Evolutionary conservation across 1,140 invertebrate genomes (phyloP).

Genomic region (Cherax quadricarinatus): DNA sequence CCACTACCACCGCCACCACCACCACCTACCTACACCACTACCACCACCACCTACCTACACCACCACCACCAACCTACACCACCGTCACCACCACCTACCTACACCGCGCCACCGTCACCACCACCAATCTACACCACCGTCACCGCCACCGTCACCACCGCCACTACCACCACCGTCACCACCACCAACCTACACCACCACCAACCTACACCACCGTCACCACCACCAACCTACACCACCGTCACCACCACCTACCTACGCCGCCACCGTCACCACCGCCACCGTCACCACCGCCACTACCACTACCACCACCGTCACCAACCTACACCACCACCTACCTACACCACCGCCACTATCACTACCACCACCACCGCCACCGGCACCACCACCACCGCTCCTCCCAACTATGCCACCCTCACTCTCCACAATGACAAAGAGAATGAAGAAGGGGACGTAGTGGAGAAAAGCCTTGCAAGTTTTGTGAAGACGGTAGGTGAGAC

Average conservation of each 20-base stretch:
- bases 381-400: not conserved
- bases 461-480: slow-evolving; percentile 1
- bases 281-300: not conserved
- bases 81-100: too few species aligned
- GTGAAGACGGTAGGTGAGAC: not conserved
- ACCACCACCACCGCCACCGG: not conserved
- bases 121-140: not conserved
- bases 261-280: not conserved
- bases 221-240: not conserved
- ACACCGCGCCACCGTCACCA: not conserved
- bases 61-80: not conserved
- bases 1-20: not conserved
- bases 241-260: not conserved
- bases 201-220: not conserved
- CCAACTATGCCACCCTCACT: not conserved
- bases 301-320: not conserved
- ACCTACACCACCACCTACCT: not conserved
- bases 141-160: not conserved
- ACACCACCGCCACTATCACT: not conserved
- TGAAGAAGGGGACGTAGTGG: not conserved
- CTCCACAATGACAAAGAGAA: not conserved
- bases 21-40: not conserved
- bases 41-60: not conserved
- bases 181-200: too few species aligned
- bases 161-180: too few species aligned